Evolutionary conservation across 1,140 invertebrate genomes (phyloP), one percentile per base, ranked within the genome.

Genomic region (Helicoverpa armigera): DNA sequence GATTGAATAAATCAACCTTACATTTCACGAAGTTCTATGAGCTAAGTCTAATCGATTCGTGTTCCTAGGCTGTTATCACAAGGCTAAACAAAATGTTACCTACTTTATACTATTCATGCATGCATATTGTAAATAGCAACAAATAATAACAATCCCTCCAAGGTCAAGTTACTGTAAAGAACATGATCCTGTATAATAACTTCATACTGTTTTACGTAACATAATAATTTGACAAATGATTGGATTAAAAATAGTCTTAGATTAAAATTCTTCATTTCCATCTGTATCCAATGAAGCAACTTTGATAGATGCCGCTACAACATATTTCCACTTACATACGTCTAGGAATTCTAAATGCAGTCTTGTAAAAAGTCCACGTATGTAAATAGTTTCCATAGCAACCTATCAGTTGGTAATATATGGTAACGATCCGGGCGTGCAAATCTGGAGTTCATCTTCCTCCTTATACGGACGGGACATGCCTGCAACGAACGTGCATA

Each of bases 351-450:
- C 63, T 50, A 43, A 18, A 16, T 12, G 16, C 18, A 70, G 67
- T 48, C 18, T 54, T 35, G 1, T 9, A 61, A 75, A 63, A 75
- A 75, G 14, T 75, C 10, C 35, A 48, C 56, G 54, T 61, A 23
- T 48, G 58, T 48, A 61, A 61, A 75, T 74, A 16, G 60, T 65
- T 14, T 48, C 16, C n/a, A 65, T 54, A 67, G 35, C 16, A 51
- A 23, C 43, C 61, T 65, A 77, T 78, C 60, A 50, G 61, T 31
- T 11, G 14, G 51, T 56, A 69, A 29, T 80, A 80, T 80, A 80
- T 80, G 79, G 79, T 74, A 80, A 74, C 43, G 78, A 73, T 61
- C 35, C 35, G 16, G 48, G 79, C 69, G 79, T 63, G 79, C 69
- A n/a, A 80, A 80, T 70, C 58, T 60, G 29, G 18, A 31, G 76